Evolutionary conservation across 1,140 invertebrate genomes (phyloP), one percentile per base, ranked within the genome.

Genomic region (Neuroterus valhalla): DNA sequence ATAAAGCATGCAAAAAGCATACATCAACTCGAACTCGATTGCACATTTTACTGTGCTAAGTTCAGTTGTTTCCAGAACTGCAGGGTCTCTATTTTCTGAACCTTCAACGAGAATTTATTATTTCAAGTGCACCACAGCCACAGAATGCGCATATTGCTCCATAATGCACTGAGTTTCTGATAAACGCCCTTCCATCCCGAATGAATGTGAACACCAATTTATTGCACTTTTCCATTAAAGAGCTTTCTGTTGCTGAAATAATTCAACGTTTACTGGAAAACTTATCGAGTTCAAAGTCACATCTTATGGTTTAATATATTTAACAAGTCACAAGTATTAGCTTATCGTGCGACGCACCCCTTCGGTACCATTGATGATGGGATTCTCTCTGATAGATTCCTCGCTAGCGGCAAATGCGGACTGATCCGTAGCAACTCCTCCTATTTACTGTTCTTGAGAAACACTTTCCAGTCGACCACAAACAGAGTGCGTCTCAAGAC

Each of bases 11-110:
- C 76, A 66, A 19, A 50, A 74, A 68, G 77, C 77, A 83, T 85
- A 78, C 77, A 85, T 85, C 81, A 81, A 83, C 69, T 67, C 12
- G 38, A 71, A 74, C 76, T 83, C 83, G 82, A 83, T 85, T 82
- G 83, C 81, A 85, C 78, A 80, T 78, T 83, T 78, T 78, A 82
- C 79, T 77, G 69, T 77, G 42, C 78, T 62, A 50, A 55, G 44
- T 62, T 74, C 70, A 73, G 78, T 81, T 84, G 79, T 78, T 80
- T 77, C 21, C 50, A 66, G 69, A 80, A 74, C 68, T 82, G 26
- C 26, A 55, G 21, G 50, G 8, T 83, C 77, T 85, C 80, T 83
- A 82, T 80, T 78, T 72, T 45, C 69, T 66, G 66, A 74, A 66
- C 72, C 76, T 77, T 79, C 77, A 75, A 70, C n/a, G 62, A 69